These are phyloP conservation scores for Microcebus jonahi DNA, from an alignment of 2,113 vertebrate genomes.

Conservation along the genomic window DNA sequence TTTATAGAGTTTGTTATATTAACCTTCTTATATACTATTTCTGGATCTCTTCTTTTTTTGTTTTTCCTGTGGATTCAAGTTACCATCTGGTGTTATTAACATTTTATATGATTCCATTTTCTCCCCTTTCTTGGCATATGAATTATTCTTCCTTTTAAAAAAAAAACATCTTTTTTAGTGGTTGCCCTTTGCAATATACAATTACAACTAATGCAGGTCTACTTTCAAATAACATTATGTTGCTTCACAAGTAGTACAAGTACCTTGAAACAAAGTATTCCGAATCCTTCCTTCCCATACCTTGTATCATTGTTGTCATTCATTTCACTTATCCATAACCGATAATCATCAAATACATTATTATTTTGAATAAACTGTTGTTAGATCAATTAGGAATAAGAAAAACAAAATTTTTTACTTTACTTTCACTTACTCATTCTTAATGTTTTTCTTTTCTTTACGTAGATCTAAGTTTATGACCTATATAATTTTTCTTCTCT, in stretches of 20 bases:
- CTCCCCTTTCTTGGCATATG: not conserved
- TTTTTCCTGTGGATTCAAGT: not conserved
- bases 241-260: not conserved
- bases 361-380: not conserved
- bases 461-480: not conserved
- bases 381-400: not conserved
- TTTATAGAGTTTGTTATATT: not conserved
- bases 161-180: not conserved
- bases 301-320: not conserved
- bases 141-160: not conserved
- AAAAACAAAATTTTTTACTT: not conserved
- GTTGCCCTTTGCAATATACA: not conserved
- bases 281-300: not conserved
- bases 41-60: not conserved
- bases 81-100: not conserved
- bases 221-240: not conserved
- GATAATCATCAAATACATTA: not conserved
- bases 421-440: not conserved
- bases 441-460: not conserved
- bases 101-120: not conserved
- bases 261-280: not conserved
- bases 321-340: not conserved
- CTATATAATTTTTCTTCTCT: not conserved
- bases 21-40: not conserved
- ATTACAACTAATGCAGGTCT: not conserved